phyloP scores from a whole-genome alignment of 2,113 vertebrate species.

The Bungarus multicinctus region DNA sequence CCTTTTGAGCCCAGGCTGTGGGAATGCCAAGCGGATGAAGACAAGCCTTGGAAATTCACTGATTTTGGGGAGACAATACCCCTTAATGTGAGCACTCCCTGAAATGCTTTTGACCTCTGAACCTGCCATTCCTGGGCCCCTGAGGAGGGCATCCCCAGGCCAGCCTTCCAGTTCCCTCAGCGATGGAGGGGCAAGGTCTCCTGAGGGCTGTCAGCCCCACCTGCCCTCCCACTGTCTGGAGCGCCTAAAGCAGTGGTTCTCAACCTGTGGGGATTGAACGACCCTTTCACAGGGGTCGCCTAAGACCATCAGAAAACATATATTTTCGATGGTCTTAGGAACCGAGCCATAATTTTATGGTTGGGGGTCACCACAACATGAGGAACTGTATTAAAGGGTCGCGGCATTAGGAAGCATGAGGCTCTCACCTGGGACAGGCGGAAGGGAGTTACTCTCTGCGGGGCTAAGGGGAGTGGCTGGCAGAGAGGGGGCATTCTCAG shows the following conservation, averaged over 20 bases:
- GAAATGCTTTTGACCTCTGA: not conserved
- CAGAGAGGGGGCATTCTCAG: not conserved
- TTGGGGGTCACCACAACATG: too few species aligned
- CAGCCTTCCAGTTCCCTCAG: not conserved
- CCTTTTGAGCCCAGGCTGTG: not conserved
- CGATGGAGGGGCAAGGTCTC: not conserved
- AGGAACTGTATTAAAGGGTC: too few species aligned
- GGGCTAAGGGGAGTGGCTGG: not conserved
- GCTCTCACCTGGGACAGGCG: not conserved
- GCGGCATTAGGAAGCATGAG: not conserved
- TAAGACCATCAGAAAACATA: too few species aligned
- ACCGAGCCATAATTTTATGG: too few species aligned
- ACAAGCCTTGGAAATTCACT: not conserved
- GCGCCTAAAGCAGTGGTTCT: not conserved
- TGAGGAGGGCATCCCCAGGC: not conserved
- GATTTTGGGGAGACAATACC: not conserved
- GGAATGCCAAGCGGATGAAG: not conserved
- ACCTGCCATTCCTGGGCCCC: not conserved
- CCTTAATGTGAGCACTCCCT: not conserved
- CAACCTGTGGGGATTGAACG: too few species aligned
- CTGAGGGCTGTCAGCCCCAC: not conserved
- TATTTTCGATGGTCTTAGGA: too few species aligned
- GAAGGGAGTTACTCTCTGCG: not conserved
- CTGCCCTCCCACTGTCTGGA: not conserved
- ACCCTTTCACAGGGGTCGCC: too few species aligned